Base-by-base conservation (phyloP, 2,113 vertebrate species). In the Amblyopsis rosae region DNA sequence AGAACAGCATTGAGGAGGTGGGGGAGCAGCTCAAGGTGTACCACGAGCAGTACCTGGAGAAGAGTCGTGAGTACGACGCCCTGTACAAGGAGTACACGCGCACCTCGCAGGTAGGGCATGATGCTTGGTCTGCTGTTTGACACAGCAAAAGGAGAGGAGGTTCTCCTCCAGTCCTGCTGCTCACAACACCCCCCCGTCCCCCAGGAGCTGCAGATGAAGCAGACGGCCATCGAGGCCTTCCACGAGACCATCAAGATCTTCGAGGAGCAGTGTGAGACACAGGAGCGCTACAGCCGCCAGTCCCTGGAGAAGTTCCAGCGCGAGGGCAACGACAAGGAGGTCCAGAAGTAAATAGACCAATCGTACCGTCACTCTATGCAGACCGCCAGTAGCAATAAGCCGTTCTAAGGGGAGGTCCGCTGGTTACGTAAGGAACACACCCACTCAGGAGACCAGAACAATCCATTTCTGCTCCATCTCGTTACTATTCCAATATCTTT, bases 211-310 rank as follows among this genome's bases (percentile, higher is more conserved):
- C 98, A 99, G 88, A 99, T 98, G 96, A 99, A 99, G 90, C 95
- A 96, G 79, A 98, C 97, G 53, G 97, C 97, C 82, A 98, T 98
- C 33, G 97, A 99, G 91, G 98, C 97, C 72, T 99, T 99, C 85
- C 98, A 98, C 68, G 97, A 99, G 92, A 99, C 98, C 80, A 99
- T 99, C 90, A 99, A 98, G 89, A 99, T 99, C 92, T 99, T 99
- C 82, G 97, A 99, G 88, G 98, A 99, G 83, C 98, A 99, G 87
- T 98, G 95, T 87, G 96, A 98, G 89, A 99, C 96, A 0, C 98
- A 99, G 84, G 97, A 99, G 89, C 93, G 96, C 82, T 98, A 96
- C 91, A 99, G 97, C 93, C 96, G 96, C 80, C 97, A 99, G 81
- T 99, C 97, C 84, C 93, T 99, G 54, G 96, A 99, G 90, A 94